These are phyloP conservation scores for Proctacanthus coquilletti DNA, from an alignment of 1,140 invertebrate species.

Conservation along the genomic window DNA sequence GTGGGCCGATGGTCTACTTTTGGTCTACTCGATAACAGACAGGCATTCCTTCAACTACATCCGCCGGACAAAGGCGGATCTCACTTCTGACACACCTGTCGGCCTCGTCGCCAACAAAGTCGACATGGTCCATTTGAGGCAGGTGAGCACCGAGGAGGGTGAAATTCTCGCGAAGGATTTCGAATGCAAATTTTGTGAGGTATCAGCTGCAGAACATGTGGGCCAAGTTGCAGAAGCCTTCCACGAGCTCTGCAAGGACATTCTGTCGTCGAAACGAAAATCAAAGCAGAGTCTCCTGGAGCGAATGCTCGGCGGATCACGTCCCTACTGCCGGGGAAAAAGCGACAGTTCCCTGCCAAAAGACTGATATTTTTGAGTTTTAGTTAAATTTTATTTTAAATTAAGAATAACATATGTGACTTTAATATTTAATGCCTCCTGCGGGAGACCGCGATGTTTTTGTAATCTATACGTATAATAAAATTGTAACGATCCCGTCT, in stretches of 20 bases:
- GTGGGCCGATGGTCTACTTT: slow-evolving; percentile 77
- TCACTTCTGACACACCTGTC: slow-evolving; percentile 53
- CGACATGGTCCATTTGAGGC: slow-evolving; percentile 80
- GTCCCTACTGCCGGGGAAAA: slow-evolving; percentile 64
- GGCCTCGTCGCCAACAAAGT: slow-evolving; percentile 60
- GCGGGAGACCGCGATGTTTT: too few species aligned
- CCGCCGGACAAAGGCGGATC: slow-evolving; percentile 55
- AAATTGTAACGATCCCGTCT: too few species aligned
- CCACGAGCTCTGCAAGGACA: slow-evolving; percentile 66
- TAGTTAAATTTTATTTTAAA: too few species aligned
- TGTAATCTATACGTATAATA: too few species aligned
- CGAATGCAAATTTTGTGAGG: slow-evolving; percentile 75
- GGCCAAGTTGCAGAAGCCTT: slow-evolving; percentile 65
- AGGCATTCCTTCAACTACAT: slow-evolving; percentile 72
- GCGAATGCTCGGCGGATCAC: slow-evolving; percentile 58
- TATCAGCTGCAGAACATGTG: slow-evolving; percentile 78
- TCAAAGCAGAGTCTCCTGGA: slow-evolving; percentile 71
- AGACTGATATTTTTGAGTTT: slow-evolving; percentile 41
- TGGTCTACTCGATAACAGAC: slow-evolving; percentile 87
- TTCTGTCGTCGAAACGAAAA: slow-evolving; percentile 55
- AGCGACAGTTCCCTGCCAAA: slow-evolving; percentile 72
- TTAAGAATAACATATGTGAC: too few species aligned
- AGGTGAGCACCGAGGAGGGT: slow-evolving; percentile 76
- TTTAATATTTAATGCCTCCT: too few species aligned
- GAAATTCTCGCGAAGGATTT: slow-evolving; percentile 76